Evolutionary conservation across 2,797 vertebrate species (phyloP).

Genomic region (Pipistrellus pipistrellus): DNA sequence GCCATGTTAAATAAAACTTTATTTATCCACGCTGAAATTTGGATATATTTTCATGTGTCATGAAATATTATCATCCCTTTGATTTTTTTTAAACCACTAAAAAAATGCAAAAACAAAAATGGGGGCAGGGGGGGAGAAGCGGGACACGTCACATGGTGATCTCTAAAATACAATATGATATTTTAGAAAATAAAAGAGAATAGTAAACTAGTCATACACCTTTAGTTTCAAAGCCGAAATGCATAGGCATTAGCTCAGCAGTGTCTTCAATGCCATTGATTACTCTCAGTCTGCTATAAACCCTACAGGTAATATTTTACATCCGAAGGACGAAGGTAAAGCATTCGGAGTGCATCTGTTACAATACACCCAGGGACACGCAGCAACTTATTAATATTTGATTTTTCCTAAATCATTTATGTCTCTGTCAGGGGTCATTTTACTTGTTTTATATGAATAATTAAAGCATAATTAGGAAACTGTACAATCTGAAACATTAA

Average conservation of each 20-base stretch:
- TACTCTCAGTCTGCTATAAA: conserved; percentile 62
- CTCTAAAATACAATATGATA: not conserved
- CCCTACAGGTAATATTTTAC: conserved; percentile 72
- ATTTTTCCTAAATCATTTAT: conserved; percentile 94
- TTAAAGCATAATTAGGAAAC: conserved; percentile 92
- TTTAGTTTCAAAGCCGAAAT: conserved; percentile 40
- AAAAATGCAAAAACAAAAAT: not conserved
- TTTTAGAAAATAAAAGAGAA: conserved; percentile 26
- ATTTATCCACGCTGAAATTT: not conserved
- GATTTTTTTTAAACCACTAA: not conserved
- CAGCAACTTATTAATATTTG: conserved; percentile 93
- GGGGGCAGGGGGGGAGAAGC: too few relatives aligned
- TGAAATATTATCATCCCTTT: not conserved
- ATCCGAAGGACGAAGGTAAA: conserved; percentile 72
- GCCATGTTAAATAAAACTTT: not conserved
- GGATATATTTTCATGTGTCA: not conserved
- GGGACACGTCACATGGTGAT: not conserved
- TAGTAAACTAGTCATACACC: not conserved
- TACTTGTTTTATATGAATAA: conserved; percentile 96
- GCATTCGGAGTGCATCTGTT: conserved; percentile 83
- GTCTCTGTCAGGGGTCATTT: conserved; percentile 92
- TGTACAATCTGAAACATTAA: conserved; percentile 90
- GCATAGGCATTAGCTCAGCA: conserved; percentile 17
- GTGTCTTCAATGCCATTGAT: conserved; percentile 61
- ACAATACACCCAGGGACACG: conserved; percentile 86